A percentile compares a stretch with the other conserved stretches of the same genome.
Evolutionary conservation across 2,888 invertebrate species (phyloP).

Genomic region (Temnothorax unifasciatus): DNA sequence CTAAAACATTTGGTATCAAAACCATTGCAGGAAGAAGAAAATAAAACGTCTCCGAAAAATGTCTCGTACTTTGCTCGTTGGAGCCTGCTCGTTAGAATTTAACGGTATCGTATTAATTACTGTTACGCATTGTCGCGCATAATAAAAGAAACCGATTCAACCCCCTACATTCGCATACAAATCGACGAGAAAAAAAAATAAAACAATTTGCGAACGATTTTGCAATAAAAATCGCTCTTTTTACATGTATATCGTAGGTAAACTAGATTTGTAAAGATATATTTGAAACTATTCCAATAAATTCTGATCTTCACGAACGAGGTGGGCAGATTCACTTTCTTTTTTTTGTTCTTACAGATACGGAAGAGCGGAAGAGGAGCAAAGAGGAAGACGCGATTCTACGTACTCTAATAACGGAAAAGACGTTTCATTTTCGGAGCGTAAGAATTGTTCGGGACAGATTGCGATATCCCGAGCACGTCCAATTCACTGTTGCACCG

Average conservation of each 20-base stretch:
- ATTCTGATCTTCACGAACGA: constrained; percentile 11
- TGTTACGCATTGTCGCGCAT: background rate
- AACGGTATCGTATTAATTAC: background rate
- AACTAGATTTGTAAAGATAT: constrained; percentile 15
- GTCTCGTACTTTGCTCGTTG: constrained; percentile 52
- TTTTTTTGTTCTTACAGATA: background rate
- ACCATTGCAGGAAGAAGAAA: constrained; percentile 78
- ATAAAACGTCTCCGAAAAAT: constrained; percentile 66
- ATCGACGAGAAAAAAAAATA: background rate
- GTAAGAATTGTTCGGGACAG: constrained; percentile 8
- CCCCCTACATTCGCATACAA: background rate
- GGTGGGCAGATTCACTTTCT: background rate
- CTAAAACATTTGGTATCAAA: constrained; percentile 83
- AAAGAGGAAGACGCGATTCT: constrained; percentile 50
- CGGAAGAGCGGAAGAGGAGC: background rate
- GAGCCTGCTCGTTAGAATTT: constrained; percentile 15
- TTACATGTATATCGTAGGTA: background rate
- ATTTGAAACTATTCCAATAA: background rate
- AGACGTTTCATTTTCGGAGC: constrained; percentile 45
- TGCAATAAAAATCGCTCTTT: background rate
- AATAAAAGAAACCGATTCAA: constrained; percentile 6
- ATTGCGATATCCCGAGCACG: constrained; percentile 2
- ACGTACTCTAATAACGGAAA: constrained; percentile 26
- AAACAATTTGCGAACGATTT: background rate
- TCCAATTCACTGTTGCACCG: constrained; percentile 18